A percentile compares a stretch with the other conserved stretches of the same genome.
Evolutionary conservation across 1,140 invertebrate species (phyloP).

Genomic region (Neodiprion pinetum): DNA sequence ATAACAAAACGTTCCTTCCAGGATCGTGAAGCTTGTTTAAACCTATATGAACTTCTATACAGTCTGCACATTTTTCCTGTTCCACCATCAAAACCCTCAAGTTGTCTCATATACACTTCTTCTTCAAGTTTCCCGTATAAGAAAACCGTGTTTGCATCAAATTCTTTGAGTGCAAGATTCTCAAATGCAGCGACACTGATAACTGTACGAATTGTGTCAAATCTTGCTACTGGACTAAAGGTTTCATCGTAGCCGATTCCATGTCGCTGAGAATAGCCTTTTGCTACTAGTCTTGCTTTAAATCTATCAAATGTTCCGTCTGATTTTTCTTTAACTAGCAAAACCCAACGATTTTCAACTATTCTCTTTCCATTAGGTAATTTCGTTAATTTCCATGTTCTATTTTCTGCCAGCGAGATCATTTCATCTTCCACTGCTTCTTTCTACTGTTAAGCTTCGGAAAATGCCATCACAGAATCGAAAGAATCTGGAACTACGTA

Average conservation of each 20-base stretch:
- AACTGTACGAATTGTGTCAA: constrained; percentile 38
- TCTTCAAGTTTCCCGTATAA: constrained; percentile 45
- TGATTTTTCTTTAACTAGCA: constrained; percentile 14
- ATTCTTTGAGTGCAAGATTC: constrained; percentile 27
- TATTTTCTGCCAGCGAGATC: constrained; percentile 12
- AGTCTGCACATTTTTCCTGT: constrained; percentile 35
- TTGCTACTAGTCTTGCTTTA: constrained; percentile 35
- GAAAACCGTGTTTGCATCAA: constrained; percentile 45
- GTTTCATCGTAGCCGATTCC: constrained; percentile 43
- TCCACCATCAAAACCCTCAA: constrained; percentile 37
- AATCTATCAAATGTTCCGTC: constrained; percentile 19
- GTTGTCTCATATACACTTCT: constrained; percentile 43
- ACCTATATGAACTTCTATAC: constrained; percentile 47
- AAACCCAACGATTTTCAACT: constrained; percentile 20
- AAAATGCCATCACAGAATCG: constrained; percentile 13
- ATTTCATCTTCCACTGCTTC: constrained; percentile 20
- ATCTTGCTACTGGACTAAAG: constrained; percentile 44
- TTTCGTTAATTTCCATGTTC: constrained; percentile 20
- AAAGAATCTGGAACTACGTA: neutral
- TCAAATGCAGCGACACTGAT: constrained; percentile 34
- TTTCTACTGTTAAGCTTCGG: neutral
- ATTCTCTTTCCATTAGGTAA: constrained; percentile 3
- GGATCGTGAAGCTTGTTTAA: constrained; percentile 47
- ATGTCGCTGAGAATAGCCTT: constrained; percentile 33
- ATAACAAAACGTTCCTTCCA: constrained; percentile 44